These are phyloP conservation scores for Aricia agestis DNA, from an alignment of 1,140 invertebrate genomes.

Conservation along the genomic window DNA sequence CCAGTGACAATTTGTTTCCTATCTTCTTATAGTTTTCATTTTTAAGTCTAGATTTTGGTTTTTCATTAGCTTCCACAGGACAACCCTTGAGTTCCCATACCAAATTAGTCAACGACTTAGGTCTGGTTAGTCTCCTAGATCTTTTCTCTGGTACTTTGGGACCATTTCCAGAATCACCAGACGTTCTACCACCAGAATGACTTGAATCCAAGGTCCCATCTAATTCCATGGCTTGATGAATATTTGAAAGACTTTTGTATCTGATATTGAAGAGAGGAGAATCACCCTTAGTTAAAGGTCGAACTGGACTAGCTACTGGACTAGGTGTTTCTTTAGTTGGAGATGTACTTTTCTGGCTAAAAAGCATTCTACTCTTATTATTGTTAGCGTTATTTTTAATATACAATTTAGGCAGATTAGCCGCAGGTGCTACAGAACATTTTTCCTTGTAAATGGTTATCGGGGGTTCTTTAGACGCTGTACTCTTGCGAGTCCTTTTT, in stretches of 20 bases:
- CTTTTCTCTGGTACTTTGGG: conserved; percentile 89
- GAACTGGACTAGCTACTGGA: conserved; percentile 72
- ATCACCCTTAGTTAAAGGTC: conserved; percentile 79
- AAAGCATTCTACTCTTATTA: conserved; percentile 79
- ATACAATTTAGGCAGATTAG: conserved; percentile 82
- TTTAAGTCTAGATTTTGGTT: conserved; percentile 78
- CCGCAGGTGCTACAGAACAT: conserved; percentile 63
- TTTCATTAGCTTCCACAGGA: conserved; percentile 75
- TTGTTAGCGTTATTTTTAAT: conserved; percentile 84
- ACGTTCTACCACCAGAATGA: conserved; percentile 89
- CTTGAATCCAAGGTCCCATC: conserved; percentile 91
- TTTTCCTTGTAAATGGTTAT: conserved; percentile 76
- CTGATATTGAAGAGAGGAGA: conserved; percentile 89
- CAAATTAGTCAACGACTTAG: conserved; percentile 89
- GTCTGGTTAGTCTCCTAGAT: conserved; percentile 84
- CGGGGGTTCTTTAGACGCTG: conserved; percentile 74
- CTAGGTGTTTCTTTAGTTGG: conserved; percentile 84
- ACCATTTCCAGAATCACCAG: conserved; percentile 87
- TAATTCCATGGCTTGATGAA: conserved; percentile 86
- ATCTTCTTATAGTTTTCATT: conserved; percentile 75
- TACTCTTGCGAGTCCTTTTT: conserved; percentile 80
- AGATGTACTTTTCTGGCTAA: conserved; percentile 84
- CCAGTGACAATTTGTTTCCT: conserved; percentile 68
- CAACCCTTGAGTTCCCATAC: conserved; percentile 86
- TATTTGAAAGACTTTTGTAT: conserved; percentile 88